Evolutionary conservation across 2,888 invertebrate genomes (phyloP).

Genomic region (Lissonota sp.): DNA sequence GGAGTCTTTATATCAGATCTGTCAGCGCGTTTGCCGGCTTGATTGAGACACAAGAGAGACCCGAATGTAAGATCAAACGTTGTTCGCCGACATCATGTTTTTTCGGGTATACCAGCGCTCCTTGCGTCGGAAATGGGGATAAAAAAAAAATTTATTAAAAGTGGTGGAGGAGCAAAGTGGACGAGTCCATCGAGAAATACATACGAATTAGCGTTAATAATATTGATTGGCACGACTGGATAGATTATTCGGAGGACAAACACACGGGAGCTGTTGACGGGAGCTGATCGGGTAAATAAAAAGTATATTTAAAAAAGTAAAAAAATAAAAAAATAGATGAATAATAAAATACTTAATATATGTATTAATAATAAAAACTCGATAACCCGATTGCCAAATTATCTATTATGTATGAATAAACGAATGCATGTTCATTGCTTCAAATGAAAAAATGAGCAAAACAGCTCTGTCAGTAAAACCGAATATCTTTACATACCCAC

Average conservation of each 20-base stretch:
- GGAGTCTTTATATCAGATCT: constrained; percentile 2
- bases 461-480: no score
- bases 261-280: constrained; percentile 36
- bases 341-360: no score
- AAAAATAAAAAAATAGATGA: no score
- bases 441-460: no score
- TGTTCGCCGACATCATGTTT: constrained; percentile 37
- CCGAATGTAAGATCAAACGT: constrained; percentile 50
- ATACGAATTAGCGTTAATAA: constrained; percentile 55
- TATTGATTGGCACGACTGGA: constrained; percentile 44
- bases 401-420: no score
- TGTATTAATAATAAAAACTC: no score
- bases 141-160: no score
- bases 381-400: no score
- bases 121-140: background rate
- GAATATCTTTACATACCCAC: no score
- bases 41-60: constrained; percentile 42
- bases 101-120: no score
- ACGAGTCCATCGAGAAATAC: constrained; percentile 51
- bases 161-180: constrained; percentile 47
- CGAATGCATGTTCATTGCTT: no score
- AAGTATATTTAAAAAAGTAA: no score
- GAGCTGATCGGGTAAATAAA: constrained; percentile 24
- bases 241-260: background rate
- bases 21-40: constrained; percentile 27